phyloP scores from a whole-genome alignment of 2,113 vertebrate genomes.

The Nycticryphes semicollaris region DNA sequence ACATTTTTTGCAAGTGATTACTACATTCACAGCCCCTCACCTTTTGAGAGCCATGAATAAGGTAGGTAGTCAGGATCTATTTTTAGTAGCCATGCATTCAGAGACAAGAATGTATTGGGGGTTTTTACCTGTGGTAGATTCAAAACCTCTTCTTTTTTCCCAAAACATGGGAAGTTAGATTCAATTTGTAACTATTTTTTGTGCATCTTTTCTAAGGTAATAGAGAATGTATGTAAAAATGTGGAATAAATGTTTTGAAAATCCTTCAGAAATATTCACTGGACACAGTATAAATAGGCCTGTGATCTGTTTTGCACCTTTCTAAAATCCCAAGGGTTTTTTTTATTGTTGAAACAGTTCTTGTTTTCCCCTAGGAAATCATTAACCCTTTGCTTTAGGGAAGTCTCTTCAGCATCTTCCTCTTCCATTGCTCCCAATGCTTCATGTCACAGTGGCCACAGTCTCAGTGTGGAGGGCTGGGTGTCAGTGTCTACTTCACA shows the following conservation, averaged over 20 bases:
- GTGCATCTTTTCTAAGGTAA: not conserved
- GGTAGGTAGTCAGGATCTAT: not conserved
- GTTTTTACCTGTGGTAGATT: not conserved
- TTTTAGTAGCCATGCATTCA: not conserved
- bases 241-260: not conserved
- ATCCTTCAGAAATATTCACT: not conserved
- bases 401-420: not conserved
- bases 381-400: not conserved
- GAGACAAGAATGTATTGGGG: not conserved
- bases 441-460: not conserved
- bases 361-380: not conserved
- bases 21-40: not conserved
- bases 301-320: not conserved
- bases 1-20: not conserved
- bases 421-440: not conserved
- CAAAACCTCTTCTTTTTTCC: not conserved
- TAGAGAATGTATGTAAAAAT: not conserved
- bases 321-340: not conserved
- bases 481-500: not conserved
- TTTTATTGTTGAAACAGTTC: not conserved
- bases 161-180: not conserved
- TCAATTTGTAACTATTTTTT: not conserved
- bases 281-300: not conserved
- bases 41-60: not conserved
- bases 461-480: not conserved